Conservation (phyloP, 2,797 vertebrate species). For the Orestias chungarensis region DNA sequence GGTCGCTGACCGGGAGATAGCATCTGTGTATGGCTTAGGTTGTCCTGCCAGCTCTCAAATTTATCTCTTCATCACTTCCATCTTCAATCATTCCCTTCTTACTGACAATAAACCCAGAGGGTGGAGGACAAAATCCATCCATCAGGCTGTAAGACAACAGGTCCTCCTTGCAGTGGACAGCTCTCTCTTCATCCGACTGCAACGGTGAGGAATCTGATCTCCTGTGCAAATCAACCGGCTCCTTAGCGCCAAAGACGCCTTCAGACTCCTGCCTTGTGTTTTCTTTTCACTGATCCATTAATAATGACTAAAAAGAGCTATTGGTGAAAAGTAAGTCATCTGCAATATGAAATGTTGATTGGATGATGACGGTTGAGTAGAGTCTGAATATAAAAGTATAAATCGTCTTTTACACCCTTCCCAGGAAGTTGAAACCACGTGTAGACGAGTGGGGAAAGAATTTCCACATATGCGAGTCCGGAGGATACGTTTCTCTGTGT, state of each 20-base stretch:
- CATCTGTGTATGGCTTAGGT: constrained; percentile 3
- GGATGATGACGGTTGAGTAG: neutral
- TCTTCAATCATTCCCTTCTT: neutral
- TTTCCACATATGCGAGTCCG: constrained; percentile 18
- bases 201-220: constrained; percentile 68
- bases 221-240: constrained; percentile 22
- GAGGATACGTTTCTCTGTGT: constrained; percentile 30
- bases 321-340: too few species aligned
- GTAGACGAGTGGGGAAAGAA: constrained; percentile 24
- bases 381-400: neutral
- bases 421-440: constrained; percentile 22
- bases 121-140: constrained; percentile 62
- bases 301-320: too few species aligned
- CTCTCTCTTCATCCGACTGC: constrained; percentile 42
- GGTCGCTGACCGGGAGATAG: constrained; percentile 12
- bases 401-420: constrained; percentile 18
- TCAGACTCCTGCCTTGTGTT: constrained; percentile 21
- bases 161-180: constrained; percentile 38
- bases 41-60: neutral
- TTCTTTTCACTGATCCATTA: neutral
- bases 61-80: neutral
- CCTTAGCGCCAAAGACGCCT: constrained; percentile 19
- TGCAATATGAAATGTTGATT: neutral
- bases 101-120: neutral
- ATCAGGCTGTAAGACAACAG: constrained; percentile 64